These are phyloP conservation scores for Drosophila insularis DNA, from an alignment of 1,140 invertebrate species.

Conservation along the genomic window DNA sequence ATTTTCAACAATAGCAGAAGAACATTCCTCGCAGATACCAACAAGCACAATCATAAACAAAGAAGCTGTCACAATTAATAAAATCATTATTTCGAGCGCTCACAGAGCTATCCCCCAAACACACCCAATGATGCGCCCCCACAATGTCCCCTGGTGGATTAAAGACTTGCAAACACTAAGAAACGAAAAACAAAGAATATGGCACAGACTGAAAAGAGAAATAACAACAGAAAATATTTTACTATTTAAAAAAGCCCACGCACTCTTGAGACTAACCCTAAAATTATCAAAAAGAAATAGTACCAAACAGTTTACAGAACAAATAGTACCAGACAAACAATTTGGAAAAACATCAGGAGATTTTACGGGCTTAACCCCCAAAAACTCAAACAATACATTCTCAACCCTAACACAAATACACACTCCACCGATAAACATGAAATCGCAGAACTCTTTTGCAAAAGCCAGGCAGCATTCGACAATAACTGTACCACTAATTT, in stretches of 20 bases:
- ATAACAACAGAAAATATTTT: neutral
- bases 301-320: no score
- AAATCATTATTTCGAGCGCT: slow-evolving; percentile 7
- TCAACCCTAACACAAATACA: neutral
- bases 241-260: neutral
- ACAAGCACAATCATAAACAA: slow-evolving; percentile 5
- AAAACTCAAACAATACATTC: neutral
- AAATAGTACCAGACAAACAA: neutral
- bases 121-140: neutral
- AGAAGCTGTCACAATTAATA: slow-evolving; percentile 15
- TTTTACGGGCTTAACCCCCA: neutral
- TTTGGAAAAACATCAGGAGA: neutral
- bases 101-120: slow-evolving; percentile 6
- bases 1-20: slow-evolving; percentile 10
- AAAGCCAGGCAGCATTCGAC: no score
- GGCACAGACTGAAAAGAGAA: no score
- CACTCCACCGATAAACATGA: neutral
- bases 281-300: neutral
- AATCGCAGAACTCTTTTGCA: no score
- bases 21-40: slow-evolving; percentile 3
- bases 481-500: no score
- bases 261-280: neutral
- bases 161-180: no score
- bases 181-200: no score
- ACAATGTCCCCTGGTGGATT: no score